Evolutionary conservation across 92 coral and sea anemone genomes (phyloP), one percentile per base, ranked within the genome.

Genomic region (Phymanthus crucifer): DNA sequence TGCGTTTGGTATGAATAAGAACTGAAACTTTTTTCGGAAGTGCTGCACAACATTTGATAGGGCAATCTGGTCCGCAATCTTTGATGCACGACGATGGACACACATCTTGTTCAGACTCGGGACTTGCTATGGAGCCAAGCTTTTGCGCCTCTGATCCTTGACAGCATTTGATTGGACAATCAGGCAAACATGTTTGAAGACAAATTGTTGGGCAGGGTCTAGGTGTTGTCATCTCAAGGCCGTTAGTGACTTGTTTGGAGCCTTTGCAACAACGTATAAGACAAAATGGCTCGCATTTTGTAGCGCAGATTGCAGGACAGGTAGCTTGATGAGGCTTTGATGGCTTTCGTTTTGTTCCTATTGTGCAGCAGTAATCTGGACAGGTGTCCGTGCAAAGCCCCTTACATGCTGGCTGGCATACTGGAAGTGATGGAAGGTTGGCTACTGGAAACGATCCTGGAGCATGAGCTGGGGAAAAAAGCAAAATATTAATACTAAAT

Each of bases 301-400:
- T 66, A 9, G 77, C 56, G 31, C 86, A 82, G 43, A 82, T 40
- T 19, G 80, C 47, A 10, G 86, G 80, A 48, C 86, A 82, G 43
- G 57, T 74, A 27, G 57, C 61, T 40, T 6, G 70, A 18, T 24
- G 61, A 19, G 71, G 70, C 36, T 71, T 58, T 33, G 23, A 52
- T 40, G 50, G 78, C 47, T 56, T 72, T n/a, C 24, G 36, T 9
- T 19, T 58, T 12, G 26, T 11, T n/a, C 70, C 57, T 14, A 61
- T 74, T n/a, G 80, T 82, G 78, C 86, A 82, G 86, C 86, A 82
- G 23, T 73, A 73, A 57, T 82, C 86, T 26, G 86, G 86, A 40
- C 86, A 82, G 32, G 73, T 35, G 48, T 82, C 80, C 14, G 57
- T 74, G 65, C 86, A 82, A 57, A 65, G 76, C 1, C 86, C 86